Evolutionary conservation across 1,140 invertebrate genomes (phyloP), one percentile per base, ranked within the genome.

Genomic region (Lasaia peninsularis): DNA sequence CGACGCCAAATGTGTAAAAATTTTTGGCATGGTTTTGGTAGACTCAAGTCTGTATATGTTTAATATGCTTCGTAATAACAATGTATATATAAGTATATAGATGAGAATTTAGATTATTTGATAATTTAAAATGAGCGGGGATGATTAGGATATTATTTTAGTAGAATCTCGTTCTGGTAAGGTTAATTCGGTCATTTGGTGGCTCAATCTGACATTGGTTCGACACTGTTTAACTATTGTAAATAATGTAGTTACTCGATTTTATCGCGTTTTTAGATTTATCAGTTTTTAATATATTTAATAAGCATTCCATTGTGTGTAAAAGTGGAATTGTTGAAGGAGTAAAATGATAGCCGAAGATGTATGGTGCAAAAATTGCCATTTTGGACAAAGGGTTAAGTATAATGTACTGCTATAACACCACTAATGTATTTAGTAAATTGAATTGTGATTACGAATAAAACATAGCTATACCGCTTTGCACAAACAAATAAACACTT

Each of bases 271-370:
- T 37, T 54, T 21, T 55, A 55, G 53, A 44, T 10, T 24, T 55
- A 55, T 44, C 20, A 24, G 52, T 54, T 55, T 52, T 52, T 33
- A 32, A 53, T 59, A 48, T 60, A 65, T 59, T 52, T 65, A 60
- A 60, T 67, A 77, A 82, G 65, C 84, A 87, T 87, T 87, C 84
- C 83, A 86, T 61, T 58, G 62, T 69, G 74, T 74, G 67, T 80
- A 71, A 66, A 67, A 60, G 52, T 68, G 75, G 71, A 74, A 76
- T 80, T 76, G 73, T 60, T 80, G 71, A 67, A 18, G 52, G 56
- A 58, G 49, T 67, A 57, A 68, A 60, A 53, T 62, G 51, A 63
- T 69, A 63, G 49, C 62, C 54, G 44, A 48, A 58, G 69, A 73
- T 71, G 67, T 73, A 81, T 75, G 76, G 73, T 75, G 71, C 67